Evolutionary conservation across 1,140 invertebrate genomes (phyloP).

Genomic region (Nephotettix cincticeps): DNA sequence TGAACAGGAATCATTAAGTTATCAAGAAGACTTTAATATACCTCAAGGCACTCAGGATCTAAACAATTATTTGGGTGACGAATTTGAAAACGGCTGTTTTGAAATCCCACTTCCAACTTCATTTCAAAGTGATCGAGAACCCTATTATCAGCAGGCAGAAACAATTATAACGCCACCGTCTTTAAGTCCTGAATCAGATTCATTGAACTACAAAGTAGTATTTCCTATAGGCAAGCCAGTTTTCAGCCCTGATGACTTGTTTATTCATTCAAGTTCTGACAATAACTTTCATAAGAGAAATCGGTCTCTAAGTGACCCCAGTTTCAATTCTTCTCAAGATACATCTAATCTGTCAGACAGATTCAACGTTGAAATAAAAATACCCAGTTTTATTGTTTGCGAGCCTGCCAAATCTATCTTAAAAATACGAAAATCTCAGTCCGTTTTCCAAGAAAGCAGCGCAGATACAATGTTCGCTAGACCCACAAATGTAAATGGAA

Average conservation of each 20-base stretch:
- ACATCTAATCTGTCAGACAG: not conserved
- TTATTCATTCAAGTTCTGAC: not conserved
- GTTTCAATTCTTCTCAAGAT: no score
- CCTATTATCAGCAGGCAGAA: not conserved
- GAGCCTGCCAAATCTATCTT: not conserved
- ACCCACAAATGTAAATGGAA: no score
- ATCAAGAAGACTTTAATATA: no score
- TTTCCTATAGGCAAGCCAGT: not conserved
- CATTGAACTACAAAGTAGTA: not conserved
- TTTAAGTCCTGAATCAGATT: not conserved
- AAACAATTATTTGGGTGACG: not conserved
- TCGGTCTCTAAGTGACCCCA: not conserved
- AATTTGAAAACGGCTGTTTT: not conserved
- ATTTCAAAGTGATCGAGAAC: not conserved
- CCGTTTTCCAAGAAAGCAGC: no score
- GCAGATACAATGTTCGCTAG: no score
- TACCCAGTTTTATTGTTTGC: constrained; percentile 1
- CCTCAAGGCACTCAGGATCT: no score
- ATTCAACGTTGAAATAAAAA: constrained; percentile 5
- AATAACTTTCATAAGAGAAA: not conserved
- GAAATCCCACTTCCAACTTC: not conserved
- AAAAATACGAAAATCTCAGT: no score
- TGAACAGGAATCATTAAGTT: no score
- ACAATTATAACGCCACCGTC: not conserved
- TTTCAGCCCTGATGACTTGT: not conserved